These are phyloP conservation scores for Eleutherodactylus coqui DNA, from an alignment of 2,797 vertebrate genomes.

Conservation along the genomic window DNA sequence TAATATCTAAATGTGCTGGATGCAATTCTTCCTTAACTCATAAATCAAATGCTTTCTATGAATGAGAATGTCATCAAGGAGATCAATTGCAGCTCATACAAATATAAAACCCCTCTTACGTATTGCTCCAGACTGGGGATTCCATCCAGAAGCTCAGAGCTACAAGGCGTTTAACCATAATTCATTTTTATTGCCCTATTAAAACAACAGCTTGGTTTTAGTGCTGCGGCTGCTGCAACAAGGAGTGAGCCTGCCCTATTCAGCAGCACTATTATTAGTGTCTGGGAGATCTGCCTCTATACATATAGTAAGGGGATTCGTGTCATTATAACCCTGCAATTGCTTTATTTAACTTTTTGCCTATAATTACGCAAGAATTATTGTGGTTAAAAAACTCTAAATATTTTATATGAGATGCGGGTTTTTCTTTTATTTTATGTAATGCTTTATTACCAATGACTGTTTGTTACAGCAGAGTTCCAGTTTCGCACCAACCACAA, in stretches of 20 bases:
- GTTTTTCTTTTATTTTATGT: neutral
- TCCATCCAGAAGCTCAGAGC: slow-evolving; percentile 88
- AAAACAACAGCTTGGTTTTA: slow-evolving; percentile 83
- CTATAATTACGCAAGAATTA: neutral
- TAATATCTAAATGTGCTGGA: slow-evolving; percentile 75
- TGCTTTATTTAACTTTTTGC: neutral
- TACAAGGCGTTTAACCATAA: slow-evolving; percentile 91
- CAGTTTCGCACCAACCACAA: neutral
- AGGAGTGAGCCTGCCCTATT: slow-evolving; percentile 65
- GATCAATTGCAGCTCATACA: slow-evolving; percentile 93
- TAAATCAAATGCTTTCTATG: slow-evolving; percentile 97
- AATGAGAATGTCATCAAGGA: slow-evolving; percentile 96
- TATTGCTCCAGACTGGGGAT: slow-evolving; percentile 80
- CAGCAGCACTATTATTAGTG: slow-evolving; percentile 48
- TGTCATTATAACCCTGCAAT: neutral
- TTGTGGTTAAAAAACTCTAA: neutral
- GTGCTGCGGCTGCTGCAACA: slow-evolving; percentile 69
- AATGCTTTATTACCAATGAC: neutral
- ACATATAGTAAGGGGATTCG: slow-evolving; percentile 16
- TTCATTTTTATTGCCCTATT: slow-evolving; percentile 87
- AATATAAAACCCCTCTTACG: slow-evolving; percentile 80
- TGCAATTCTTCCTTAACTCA: slow-evolving; percentile 85
- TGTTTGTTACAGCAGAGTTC: neutral
- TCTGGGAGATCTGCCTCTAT: slow-evolving; percentile 52
- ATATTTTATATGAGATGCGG: neutral